A percentile compares a stretch with the other conserved stretches of the same genome.
Evolutionary conservation across 2,113 vertebrate species (phyloP).

Genomic region (Myrmophylax atrothorax): DNA sequence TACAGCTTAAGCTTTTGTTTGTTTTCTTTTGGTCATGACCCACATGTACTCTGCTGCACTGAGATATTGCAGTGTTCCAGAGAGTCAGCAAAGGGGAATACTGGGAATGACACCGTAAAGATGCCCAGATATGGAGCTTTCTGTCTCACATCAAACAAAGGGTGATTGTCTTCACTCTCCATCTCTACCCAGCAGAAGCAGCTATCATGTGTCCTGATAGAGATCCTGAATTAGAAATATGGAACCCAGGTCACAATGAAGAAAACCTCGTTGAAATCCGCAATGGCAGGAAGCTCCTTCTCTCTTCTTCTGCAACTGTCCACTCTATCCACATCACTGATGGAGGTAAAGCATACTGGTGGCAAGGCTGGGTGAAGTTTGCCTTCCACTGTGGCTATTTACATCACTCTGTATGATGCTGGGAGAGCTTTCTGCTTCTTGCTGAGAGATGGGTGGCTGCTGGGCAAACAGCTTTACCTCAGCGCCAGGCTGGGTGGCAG

Average conservation of each 20-base stretch:
- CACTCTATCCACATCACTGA: slow-evolving; percentile 87
- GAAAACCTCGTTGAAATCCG: slow-evolving; percentile 79
- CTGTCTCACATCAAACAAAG: background rate
- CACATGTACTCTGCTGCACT: background rate
- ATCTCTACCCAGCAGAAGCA: background rate
- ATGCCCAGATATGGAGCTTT: background rate
- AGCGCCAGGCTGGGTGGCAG: background rate
- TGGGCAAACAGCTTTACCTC: background rate
- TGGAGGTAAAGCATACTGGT: slow-evolving; percentile 78
- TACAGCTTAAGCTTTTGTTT: background rate
- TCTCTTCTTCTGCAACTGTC: slow-evolving; percentile 87
- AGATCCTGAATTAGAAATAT: slow-evolving; percentile 82
- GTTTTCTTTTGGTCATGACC: background rate
- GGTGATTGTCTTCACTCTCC: background rate
- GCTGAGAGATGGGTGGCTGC: background rate
- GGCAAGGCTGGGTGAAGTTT: background rate
- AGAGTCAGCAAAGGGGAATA: background rate
- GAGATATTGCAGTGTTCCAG: background rate
- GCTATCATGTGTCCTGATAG: slow-evolving; percentile 81
- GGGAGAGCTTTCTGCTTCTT: background rate
- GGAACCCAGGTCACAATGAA: slow-evolving; percentile 87
- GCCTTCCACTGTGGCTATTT: background rate
- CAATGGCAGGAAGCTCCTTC: slow-evolving; percentile 80
- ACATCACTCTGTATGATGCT: background rate
- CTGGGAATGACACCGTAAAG: background rate